Base-by-base conservation (phyloP, 2,888 invertebrate species). In the Ornithoptera alexandrae region DNA sequence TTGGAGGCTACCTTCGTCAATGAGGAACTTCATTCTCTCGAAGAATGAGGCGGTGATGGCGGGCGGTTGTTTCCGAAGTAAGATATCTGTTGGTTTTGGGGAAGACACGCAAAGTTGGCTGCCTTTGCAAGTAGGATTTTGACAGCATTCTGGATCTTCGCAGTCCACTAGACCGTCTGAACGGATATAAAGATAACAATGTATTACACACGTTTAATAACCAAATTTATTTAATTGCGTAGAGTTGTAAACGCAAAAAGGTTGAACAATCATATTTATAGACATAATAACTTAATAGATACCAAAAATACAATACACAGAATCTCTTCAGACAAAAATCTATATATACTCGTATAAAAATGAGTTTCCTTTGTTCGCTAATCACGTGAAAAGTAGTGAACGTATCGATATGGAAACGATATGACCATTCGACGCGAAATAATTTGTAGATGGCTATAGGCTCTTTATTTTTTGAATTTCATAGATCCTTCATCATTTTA, bases 61-160 rank as follows among this genome's bases (percentile, higher is more conserved):
- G 3, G 98, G 98, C 0, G 99, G 98, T 84, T 99, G 98, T 88
- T 98, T 98, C 70, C 98, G 94, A 62, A 99, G 94, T 20, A 99
- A 94, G 74, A 99, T 98, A 86, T 99, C 98, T 72, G 98, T 97
- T 10, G 99, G 99, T 81, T 98, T 98, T 2, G 98, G 98, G 0
- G 98, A 97, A 0, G 98, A 97, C 10, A 98, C 97, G 90, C 99
- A 99, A 70, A 98, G 95, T 81, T 97, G 97, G 80, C 97, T 97
- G 75, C 95, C 96, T 77, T 96, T 95, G 82, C 98, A 98, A 22
- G 95, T 94, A 68, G 95, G 94, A 84, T 95, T 96, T 72, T 95
- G 94, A 86, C 99, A 99, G 87, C 99, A 99, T 90, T 99, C 99
- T 0, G 99, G 98, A 93, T 99, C 99, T 87, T 98, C 97, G 85